These are phyloP conservation scores for Aspidiotus rigidus DNA, from an alignment of 2,888 invertebrate genomes.

Conservation along the genomic window DNA sequence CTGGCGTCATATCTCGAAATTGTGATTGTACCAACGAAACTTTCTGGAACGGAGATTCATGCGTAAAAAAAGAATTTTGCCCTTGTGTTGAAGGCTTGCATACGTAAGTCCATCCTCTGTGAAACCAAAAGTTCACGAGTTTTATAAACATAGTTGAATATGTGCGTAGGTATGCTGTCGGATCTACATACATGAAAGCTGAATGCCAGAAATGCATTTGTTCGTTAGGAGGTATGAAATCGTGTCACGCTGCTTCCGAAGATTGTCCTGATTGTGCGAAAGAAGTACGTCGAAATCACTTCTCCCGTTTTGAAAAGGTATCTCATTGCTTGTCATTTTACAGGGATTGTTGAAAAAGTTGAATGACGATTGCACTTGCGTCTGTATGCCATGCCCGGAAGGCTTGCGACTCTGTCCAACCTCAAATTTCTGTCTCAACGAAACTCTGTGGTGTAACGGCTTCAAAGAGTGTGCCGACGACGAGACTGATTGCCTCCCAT, in stretches of 20 bases:
- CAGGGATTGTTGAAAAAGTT: not conserved
- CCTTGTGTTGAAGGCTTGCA: slow-evolving; percentile 66
- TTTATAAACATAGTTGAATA: too few relatives aligned
- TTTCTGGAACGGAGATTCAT: slow-evolving; percentile 66
- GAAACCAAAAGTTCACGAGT: too few relatives aligned
- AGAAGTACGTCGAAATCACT: slow-evolving; percentile 15
- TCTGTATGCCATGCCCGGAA: slow-evolving; percentile 62
- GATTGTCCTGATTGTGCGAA: slow-evolving; percentile 28
- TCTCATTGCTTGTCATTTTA: too few relatives aligned
- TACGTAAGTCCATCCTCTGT: slow-evolving; percentile 44
- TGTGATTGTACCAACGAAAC: slow-evolving; percentile 47
- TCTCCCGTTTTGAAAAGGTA: not conserved
- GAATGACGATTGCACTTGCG: slow-evolving; percentile 52
- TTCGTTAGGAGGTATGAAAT: slow-evolving; percentile 59
- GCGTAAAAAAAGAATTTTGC: slow-evolving; percentile 62
- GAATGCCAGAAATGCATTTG: slow-evolving; percentile 73
- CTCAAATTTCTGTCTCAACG: slow-evolving; percentile 61
- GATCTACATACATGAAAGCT: slow-evolving; percentile 55
- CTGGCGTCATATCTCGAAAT: slow-evolving; percentile 39
- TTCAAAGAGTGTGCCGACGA: slow-evolving; percentile 74
- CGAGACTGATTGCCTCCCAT: slow-evolving; percentile 53
- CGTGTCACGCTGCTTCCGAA: slow-evolving; percentile 46
- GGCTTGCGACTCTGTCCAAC: slow-evolving; percentile 61
- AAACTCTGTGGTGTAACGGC: slow-evolving; percentile 69
- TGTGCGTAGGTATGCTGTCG: slow-evolving; percentile 48